Base-by-base conservation (phyloP, 2,797 vertebrate genomes). In the Emys orbicularis region DNA sequence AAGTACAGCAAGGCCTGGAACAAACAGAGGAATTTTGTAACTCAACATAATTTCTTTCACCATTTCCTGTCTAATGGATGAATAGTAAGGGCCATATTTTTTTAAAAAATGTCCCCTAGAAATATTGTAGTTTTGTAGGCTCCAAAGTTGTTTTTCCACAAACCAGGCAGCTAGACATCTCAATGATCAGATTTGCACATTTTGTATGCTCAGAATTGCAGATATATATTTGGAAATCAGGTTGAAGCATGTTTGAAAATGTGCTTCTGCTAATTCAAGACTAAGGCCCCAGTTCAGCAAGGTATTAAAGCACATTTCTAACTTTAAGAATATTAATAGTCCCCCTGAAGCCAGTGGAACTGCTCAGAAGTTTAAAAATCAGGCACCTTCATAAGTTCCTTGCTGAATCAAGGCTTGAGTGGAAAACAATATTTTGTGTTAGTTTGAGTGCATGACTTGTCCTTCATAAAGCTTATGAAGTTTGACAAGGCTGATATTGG, bases 51-150 rank as follows among this genome's bases (percentile, higher is more conserved):
- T 92, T 56, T 72, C 34, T 4, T 72, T 54, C 53, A 6, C 12
- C 47, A 29, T 2, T 53, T 37, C 54, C 56, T 37, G 21, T 37
- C 49, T 0, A 34, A 50, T 53, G 65, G 12, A 34, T 81, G 47
- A 81, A 72, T 41, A 5, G 19, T 72, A 37, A 37, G 8, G 9
- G 19, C 4, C 5, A 2, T 53, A 21, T 74, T 47, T 82, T 57
- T 65, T 41, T 7, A 0, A 31, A 68, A 12, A 37, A n/a, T 0
- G 0, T 2, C 1, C 49, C 27, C 13, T 47, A 16, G 15, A 6
- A 3, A 21, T 76, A 9, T 4, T 25, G 29, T 10, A 8, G n/a
- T 68, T 68, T 88, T 54, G 34, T 68, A 68, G 54, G 3, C 27
- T 89, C 31, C 13, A 84, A 49, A 44, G 27, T 49, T 19, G n/a